Evolutionary conservation across 2,113 vertebrate species (phyloP).

Genomic region (Fregata magnificens): DNA sequence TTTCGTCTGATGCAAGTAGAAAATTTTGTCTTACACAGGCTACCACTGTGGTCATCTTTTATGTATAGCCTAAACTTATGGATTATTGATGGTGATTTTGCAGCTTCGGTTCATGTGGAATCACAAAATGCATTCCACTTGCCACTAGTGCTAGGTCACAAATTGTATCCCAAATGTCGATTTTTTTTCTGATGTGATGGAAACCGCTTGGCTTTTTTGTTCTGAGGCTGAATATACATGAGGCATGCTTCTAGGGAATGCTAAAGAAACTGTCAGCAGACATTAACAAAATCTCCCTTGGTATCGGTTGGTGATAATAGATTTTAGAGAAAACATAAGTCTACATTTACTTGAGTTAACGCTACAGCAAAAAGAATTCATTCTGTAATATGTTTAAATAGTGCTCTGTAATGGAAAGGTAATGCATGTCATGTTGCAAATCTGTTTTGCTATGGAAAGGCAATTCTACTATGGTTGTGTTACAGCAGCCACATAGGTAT

Average conservation of each 20-base stretch:
- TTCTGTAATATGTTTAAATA: neutral
- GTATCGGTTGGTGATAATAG: neutral
- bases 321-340: neutral
- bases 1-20: neutral
- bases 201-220: slow-evolving; percentile 8
- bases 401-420: neutral
- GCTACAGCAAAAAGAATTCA: neutral
- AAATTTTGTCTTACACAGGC: neutral
- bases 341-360: neutral
- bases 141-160: neutral
- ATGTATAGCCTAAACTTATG: neutral
- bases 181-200: neutral
- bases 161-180: neutral
- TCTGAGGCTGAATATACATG: neutral
- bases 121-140: neutral
- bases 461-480: neutral
- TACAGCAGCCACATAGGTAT: neutral
- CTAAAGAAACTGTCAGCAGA: neutral
- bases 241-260: neutral
- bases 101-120: neutral
- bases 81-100: neutral
- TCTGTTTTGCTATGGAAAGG: neutral
- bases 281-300: neutral
- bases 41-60: neutral
- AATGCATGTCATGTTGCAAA: neutral